phyloP scores from a whole-genome alignment of 2,888 invertebrate species.

The Euzophera pinguis region DNA sequence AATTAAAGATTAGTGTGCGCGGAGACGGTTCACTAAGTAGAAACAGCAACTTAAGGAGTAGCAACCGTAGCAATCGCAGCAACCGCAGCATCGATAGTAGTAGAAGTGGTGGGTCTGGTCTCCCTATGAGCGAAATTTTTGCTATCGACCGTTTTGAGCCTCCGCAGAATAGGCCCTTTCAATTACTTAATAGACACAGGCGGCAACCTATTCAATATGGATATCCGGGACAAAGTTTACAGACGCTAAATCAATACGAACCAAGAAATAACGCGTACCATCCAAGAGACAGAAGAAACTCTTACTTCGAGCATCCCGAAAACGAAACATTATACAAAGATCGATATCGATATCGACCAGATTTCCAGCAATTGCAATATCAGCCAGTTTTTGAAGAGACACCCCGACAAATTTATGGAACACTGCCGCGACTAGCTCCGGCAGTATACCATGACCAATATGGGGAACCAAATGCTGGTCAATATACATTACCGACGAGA shows the following conservation, averaged over 20 bases:
- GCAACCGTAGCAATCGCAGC: slow-evolving; percentile 63
- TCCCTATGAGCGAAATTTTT: slow-evolving; percentile 68
- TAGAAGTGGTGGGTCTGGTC: slow-evolving; percentile 38
- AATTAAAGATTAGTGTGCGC: slow-evolving; percentile 70
- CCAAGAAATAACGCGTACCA: slow-evolving; percentile 36
- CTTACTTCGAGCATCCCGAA: slow-evolving; percentile 53
- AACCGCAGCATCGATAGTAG: slow-evolving; percentile 59
- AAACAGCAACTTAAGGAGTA: slow-evolving; percentile 55
- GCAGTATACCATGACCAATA: slow-evolving; percentile 33
- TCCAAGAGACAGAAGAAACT: slow-evolving; percentile 39
- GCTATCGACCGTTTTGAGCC: slow-evolving; percentile 62
- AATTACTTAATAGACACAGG: slow-evolving; percentile 61
- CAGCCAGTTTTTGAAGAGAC: slow-evolving; percentile 47
- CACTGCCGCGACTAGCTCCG: slow-evolving; percentile 44
- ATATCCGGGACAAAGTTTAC: slow-evolving; percentile 69
- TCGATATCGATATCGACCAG: slow-evolving; percentile 31
- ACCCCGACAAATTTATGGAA: slow-evolving; percentile 46
- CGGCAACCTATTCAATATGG: slow-evolving; percentile 54
- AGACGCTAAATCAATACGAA: slow-evolving; percentile 57
- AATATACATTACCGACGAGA: slow-evolving; percentile 58
- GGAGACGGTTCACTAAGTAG: slow-evolving; percentile 69
- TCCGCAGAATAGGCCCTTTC: slow-evolving; percentile 63
- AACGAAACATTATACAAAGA: slow-evolving; percentile 37
- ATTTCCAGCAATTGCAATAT: slow-evolving; percentile 34
- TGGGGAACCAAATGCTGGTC: slow-evolving; percentile 37